These are phyloP conservation scores for Bostrychus sinensis DNA, from an alignment of 2,113 vertebrate species.

Conservation along the genomic window DNA sequence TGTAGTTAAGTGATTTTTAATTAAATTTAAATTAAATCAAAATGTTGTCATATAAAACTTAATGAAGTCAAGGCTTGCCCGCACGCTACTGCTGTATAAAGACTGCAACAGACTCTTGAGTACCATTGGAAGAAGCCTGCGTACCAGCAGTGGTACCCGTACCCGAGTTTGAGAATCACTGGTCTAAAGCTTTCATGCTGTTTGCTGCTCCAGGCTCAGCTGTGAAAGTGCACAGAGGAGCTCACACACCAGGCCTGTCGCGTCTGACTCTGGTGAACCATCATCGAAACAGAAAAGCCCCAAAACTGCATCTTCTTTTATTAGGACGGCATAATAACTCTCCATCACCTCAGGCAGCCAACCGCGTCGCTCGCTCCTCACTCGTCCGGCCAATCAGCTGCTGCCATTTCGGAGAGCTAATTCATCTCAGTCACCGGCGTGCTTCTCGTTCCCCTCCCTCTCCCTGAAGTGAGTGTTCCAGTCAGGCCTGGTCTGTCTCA, in stretches of 20 bases:
- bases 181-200: slow-evolving; percentile 1
- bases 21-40: too few relatives aligned
- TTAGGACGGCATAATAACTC: slow-evolving; percentile 71
- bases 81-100: too few relatives aligned
- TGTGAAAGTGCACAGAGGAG: slow-evolving; percentile 9
- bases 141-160: too few relatives aligned
- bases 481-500: slow-evolving; percentile 56
- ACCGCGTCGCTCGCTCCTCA: slow-evolving; percentile 58
- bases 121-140: too few relatives aligned
- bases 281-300: slow-evolving; percentile 50
- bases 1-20: too few relatives aligned
- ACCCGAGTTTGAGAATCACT: too few relatives aligned
- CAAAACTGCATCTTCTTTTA: slow-evolving; percentile 68
- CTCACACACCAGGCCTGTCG: slow-evolving; percentile 10
- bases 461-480: slow-evolving; percentile 66
- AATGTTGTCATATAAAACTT: too few relatives aligned
- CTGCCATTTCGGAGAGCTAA: slow-evolving; percentile 56
- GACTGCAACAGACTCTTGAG: too few relatives aligned
- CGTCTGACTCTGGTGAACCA: slow-evolving; percentile 15
- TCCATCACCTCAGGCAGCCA: slow-evolving; percentile 65
- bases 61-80: too few relatives aligned
- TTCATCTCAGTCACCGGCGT: slow-evolving; percentile 71
- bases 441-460: slow-evolving; percentile 57
- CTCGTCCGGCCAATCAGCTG: slow-evolving; percentile 50
- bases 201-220: slow-evolving; percentile 10